phyloP scores from a whole-genome alignment of 2,113 vertebrate genomes.

The Caloenas nicobarica region DNA sequence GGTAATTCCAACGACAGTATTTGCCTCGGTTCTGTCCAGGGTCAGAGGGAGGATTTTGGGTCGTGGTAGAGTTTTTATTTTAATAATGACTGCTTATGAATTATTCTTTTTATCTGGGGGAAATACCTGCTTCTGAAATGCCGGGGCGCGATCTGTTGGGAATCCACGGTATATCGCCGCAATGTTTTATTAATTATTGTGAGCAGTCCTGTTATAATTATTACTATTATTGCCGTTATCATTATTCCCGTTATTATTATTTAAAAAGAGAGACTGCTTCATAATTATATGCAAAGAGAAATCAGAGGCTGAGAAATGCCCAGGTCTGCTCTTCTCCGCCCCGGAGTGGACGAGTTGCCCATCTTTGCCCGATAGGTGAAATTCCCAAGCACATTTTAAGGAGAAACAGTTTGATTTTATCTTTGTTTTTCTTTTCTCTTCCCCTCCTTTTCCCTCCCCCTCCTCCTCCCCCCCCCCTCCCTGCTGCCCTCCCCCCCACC shows the following conservation, averaged over 20 bases:
- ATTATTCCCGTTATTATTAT: not conserved
- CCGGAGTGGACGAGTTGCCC: not conserved
- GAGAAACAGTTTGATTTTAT: conserved; percentile 21
- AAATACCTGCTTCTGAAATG: conserved; percentile 25
- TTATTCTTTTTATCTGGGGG: conserved; percentile 40
- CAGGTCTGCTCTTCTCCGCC: not conserved
- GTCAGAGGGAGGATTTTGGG: not conserved
- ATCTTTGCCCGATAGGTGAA: not conserved
- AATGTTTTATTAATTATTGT: not conserved
- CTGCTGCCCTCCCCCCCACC: no score
- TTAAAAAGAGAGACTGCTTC: not conserved
- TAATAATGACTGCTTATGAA: not conserved
- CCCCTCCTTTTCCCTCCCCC: no score
- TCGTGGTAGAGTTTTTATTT: not conserved
- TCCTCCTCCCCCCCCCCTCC: no score
- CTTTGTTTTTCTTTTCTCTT: conserved; percentile 35
- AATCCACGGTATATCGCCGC: not conserved
- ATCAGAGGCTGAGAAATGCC: not conserved
- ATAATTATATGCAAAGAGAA: not conserved
- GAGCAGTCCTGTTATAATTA: not conserved
- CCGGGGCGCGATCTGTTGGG: not conserved
- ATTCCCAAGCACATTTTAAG: not conserved
- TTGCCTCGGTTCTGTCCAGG: not conserved
- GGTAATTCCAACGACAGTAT: not conserved
- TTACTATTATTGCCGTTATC: not conserved